Percentiles rank a stretch among this genome's conserved stretches.
These are phyloP conservation scores for Acrocyrtus sp. DNA, from an alignment of 2,888 invertebrate species.

Conservation along the genomic window DNA sequence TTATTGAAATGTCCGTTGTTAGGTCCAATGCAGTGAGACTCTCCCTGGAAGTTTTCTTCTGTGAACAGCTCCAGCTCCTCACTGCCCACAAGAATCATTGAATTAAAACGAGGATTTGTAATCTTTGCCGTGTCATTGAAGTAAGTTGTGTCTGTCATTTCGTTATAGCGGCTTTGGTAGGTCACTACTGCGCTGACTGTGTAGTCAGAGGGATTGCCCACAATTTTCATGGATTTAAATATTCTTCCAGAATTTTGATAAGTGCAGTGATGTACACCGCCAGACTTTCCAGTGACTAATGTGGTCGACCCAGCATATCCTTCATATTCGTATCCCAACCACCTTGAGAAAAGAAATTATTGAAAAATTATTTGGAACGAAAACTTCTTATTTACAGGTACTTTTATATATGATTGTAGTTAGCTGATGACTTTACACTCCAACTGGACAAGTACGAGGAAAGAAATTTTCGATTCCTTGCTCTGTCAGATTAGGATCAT, in stretches of 20 bases:
- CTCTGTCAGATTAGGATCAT: background rate
- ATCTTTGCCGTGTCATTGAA: slow-evolving; percentile 4
- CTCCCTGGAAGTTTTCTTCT: background rate
- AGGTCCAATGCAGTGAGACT: slow-evolving; percentile 5
- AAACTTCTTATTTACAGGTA: no score
- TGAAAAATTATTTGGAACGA: no score
- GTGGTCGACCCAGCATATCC: background rate
- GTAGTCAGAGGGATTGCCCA: background rate
- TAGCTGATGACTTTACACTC: no score
- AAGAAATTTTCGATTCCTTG: background rate
- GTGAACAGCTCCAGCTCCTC: slow-evolving; percentile 17
- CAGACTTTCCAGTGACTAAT: background rate
- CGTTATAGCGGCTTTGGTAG: background rate
- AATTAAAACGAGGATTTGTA: background rate
- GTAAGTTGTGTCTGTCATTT: background rate
- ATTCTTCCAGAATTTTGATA: background rate
- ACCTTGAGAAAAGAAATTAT: background rate
- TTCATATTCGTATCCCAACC: background rate
- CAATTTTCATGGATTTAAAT: background rate
- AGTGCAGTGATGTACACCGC: background rate
- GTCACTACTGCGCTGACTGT: background rate
- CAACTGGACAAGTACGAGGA: slow-evolving; percentile 6
- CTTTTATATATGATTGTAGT: no score
- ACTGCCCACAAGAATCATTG: slow-evolving; percentile 1
- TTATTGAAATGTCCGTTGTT: slow-evolving; percentile 1